Evolutionary conservation across 2,888 invertebrate species (phyloP).

Genomic region (Formica aserva): DNA sequence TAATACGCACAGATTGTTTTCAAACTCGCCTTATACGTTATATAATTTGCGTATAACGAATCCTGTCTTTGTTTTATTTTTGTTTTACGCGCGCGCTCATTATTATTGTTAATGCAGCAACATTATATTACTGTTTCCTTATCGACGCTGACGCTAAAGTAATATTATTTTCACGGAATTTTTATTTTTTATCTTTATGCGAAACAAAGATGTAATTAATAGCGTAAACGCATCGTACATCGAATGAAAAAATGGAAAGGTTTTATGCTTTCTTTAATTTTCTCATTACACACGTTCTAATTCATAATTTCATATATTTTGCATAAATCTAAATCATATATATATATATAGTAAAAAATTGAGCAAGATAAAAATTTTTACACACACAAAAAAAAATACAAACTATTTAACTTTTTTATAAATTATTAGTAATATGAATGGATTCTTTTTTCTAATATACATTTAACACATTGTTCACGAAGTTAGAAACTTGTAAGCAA

Average conservation of each 20-base stretch:
- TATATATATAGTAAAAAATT: neutral
- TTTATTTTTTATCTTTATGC: neutral
- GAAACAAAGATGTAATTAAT: neutral
- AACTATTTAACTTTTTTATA: neutral
- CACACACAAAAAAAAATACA: neutral
- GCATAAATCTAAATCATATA: neutral
- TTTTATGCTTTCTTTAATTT: neutral
- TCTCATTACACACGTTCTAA: neutral
- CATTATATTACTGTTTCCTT: constrained; percentile 14
- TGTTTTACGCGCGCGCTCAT: constrained; percentile 2
- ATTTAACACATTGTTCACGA: constrained; percentile 4
- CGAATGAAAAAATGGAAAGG: neutral
- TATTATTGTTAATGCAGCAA: constrained; percentile 12
- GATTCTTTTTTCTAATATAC: neutral
- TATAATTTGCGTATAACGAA: constrained; percentile 44
- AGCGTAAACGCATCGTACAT: neutral
- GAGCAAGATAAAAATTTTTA: neutral
- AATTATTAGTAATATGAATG: neutral
- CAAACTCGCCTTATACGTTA: constrained; percentile 25
- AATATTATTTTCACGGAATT: constrained; percentile 14
- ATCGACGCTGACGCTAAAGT: neutral
- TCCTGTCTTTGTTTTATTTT: constrained; percentile 7
- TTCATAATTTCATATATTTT: neutral
- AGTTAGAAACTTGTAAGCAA: constrained; percentile 17
- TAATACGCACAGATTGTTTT: constrained; percentile 38